These are phyloP conservation scores for Exephanes ischioxanthus DNA, from an alignment of 2,888 invertebrate species.

Conservation along the genomic window DNA sequence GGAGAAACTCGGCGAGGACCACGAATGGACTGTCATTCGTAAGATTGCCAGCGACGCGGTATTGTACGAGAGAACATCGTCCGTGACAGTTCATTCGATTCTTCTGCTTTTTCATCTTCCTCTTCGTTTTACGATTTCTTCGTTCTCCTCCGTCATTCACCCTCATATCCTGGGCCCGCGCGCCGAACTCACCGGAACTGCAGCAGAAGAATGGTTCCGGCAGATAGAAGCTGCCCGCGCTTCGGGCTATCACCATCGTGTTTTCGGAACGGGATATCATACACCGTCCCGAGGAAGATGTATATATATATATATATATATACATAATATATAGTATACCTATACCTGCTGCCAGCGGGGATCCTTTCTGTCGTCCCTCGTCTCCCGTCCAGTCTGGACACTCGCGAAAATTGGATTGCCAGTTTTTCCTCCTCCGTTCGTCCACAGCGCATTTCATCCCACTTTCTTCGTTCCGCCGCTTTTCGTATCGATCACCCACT, in stretches of 20 bases:
- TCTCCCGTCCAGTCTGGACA: conserved; percentile 52
- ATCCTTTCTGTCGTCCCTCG: conserved; percentile 54
- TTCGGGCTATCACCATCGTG: conserved; percentile 54
- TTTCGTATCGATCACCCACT: conserved; percentile 15
- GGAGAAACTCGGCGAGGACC: background rate
- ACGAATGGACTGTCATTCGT: conserved; percentile 36
- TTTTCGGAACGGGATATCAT: conserved; percentile 48
- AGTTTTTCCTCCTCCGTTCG: conserved; percentile 51
- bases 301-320: conserved; percentile 9
- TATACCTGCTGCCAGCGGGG: conserved; percentile 14
- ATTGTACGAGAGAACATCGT: conserved; percentile 56
- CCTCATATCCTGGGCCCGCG: conserved; percentile 19
- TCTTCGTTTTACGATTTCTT: conserved; percentile 33
- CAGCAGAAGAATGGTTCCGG: conserved; percentile 34
- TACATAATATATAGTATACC: background rate
- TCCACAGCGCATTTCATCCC: background rate
- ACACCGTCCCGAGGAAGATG: background rate
- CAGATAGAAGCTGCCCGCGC: conserved; percentile 37
- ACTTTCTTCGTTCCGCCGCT: background rate
- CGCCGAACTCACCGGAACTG: conserved; percentile 46
- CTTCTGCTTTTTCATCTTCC: conserved; percentile 36
- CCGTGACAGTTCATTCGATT: conserved; percentile 62
- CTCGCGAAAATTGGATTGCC: conserved; percentile 61
- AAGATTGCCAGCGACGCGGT: conserved; percentile 39
- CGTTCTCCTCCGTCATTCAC: conserved; percentile 14